Base-by-base conservation (phyloP, 2,888 invertebrate genomes). In the Acrobasis consociella region DNA sequence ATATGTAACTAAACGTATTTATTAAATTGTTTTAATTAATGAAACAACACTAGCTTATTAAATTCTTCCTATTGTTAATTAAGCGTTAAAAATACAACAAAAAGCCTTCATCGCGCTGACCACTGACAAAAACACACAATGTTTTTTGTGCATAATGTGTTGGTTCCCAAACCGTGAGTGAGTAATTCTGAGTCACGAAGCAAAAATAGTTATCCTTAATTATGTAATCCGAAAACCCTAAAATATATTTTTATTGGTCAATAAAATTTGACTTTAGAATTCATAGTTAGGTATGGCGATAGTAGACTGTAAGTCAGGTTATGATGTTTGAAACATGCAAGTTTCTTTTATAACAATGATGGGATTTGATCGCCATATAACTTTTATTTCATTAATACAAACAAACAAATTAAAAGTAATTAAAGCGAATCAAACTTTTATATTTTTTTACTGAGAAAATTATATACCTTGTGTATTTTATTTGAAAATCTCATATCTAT, bases 141-240 rank as follows among this genome's bases (percentile, higher is more conserved):
- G 38, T 53, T 53, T 53, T 53, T 38, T 53, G 22, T 9, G 37
- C 31, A 53, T 1, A 13, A 17, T 17, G 17, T 46, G 46, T 46
- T n/a, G 13, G n/a, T 46, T 46, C 46, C 13, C 46, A 46, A 46
- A 46, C 13, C 46, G 13, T 46, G 46, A 46, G 46, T 46, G 13
- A 46, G 46, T 46, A 42, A 46, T 39, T 56, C 58, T 58, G 58
- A 58, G 42, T 58, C 58, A 58, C 17, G 15, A 46, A 10, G 17
- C n/a, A 58, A 46, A 58, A 58, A 58, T 17, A 38, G 58, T 22
- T 42, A 42, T 38, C 38, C 15, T 58, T 58, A 10, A 17, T 58
- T 56, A 58, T 46, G 58, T 58, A 42, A 58, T n/a, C 11, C 39
- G 55, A 15, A 46, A 58, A 37, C 53, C 53, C 53, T 53, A 53